Percentiles rank a stretch among this genome's conserved stretches.
phyloP scores from a whole-genome alignment of 2,113 vertebrate species.

The Hyaena hyaena region DNA sequence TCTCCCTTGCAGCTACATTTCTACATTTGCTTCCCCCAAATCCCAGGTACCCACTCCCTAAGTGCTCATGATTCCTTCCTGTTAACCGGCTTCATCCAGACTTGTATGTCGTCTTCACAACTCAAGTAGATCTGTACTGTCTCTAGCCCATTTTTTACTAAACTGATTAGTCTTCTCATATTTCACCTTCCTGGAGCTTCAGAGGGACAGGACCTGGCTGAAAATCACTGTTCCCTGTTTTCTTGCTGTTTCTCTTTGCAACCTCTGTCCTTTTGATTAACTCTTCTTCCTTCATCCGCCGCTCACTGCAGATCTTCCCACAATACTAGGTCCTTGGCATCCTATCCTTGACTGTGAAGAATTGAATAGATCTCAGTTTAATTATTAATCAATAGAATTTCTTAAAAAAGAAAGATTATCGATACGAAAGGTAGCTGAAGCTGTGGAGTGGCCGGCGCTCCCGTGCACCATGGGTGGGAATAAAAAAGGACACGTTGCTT shows the following conservation, averaged over 20 bases:
- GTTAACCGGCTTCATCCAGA: not conserved
- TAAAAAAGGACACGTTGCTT: not conserved
- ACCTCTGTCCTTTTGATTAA: not conserved
- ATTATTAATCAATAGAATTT: not conserved
- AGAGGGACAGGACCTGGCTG: not conserved
- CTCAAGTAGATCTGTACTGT: not conserved
- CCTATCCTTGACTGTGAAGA: not conserved
- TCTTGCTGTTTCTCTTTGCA: not conserved
- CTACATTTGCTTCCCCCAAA: not conserved
- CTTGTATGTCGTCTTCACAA: not conserved
- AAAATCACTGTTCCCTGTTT: not conserved
- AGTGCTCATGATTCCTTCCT: not conserved
- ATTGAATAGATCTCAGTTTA: not conserved
- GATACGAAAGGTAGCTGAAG: not conserved
- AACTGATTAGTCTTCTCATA: not conserved
- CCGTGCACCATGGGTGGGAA: not conserved
- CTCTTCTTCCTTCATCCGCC: not conserved
- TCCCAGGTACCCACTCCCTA: not conserved
- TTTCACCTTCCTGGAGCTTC: not conserved
- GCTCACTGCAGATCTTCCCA: not conserved
- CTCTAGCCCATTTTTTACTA: not conserved
- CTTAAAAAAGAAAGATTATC: not conserved
- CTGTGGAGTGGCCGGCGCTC: not conserved
- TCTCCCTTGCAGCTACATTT: not conserved
- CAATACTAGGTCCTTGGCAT: not conserved